Evolutionary conservation across 2,888 invertebrate genomes (phyloP), one percentile per base, ranked within the genome.

Genomic region (Epistrophe grossulariae): DNA sequence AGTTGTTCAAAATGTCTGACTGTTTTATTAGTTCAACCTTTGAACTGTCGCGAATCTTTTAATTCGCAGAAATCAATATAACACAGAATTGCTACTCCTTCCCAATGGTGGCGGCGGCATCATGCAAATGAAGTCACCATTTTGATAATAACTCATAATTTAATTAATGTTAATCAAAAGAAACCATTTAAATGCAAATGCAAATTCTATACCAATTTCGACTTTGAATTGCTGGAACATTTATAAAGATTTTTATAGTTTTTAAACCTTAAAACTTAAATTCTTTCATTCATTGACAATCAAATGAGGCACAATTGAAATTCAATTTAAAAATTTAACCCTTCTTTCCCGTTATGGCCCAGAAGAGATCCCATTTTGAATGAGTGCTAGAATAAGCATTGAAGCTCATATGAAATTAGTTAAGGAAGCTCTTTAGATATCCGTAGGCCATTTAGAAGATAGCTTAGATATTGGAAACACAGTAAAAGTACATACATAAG

Each of bases 251-350:
- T 60, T 38, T 38, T 11, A 8, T 40, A 19, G 17, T 28, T 17
- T 57, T 7, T 35, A 35, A 57, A 59, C 10, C 17, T 28, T 8
- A 28, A 66, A 66, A 35, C 35, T 66, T 28, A 48, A 66, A 17
- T 13, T 17, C 19, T 17, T 35, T 48, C 45, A 48, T 40, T 52
- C 4, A 70, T 77, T 52, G 57, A 24, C 57, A 50, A 59, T 72
- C 38, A 52, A 72, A 79, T 76, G 52, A 50, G 48, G 45, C 66
- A 73, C 68, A 78, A 80, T 85, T 78, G 80, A 70, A 81, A 70
- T 73, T 80, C 81, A 85, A 81, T 85, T 85, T 77, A 24, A 45
- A 59, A 68, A 45, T n/a, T 0, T 13, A 24, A 10, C 8, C 19
- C 28, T 68, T 43, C 28, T 45, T 35, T 6, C 59, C 57, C 15